Conservation (phyloP, 2,113 vertebrate genomes). For the Sardina pilchardus region DNA sequence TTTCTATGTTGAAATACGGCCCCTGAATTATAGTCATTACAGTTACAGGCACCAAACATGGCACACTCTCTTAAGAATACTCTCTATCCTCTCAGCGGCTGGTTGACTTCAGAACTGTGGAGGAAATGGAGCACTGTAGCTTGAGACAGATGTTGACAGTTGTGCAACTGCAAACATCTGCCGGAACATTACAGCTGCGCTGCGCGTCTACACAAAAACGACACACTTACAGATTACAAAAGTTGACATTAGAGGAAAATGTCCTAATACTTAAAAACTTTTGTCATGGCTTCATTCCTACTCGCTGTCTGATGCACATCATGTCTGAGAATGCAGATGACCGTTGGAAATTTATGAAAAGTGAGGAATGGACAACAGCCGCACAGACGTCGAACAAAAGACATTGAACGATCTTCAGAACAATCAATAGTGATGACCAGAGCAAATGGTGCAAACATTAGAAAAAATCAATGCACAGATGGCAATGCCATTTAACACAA, state of each 20-base stretch:
- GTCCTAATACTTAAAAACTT: background rate
- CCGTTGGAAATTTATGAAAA: background rate
- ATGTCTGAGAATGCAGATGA: background rate
- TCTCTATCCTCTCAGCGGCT: background rate
- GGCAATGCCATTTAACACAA: background rate
- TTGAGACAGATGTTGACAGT: background rate
- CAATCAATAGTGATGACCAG: background rate
- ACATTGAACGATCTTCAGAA: background rate
- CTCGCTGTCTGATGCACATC: background rate
- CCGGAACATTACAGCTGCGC: background rate
- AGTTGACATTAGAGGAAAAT: background rate
- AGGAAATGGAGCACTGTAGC: background rate
- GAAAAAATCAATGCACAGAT: background rate
- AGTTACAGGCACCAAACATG: background rate
- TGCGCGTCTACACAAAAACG: background rate
- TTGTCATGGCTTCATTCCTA: background rate
- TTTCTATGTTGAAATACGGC: no score
- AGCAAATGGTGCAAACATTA: background rate
- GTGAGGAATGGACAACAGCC: background rate
- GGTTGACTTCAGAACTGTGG: background rate
- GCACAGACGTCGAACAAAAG: background rate
- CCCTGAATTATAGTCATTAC: background rate
- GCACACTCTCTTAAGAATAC: background rate
- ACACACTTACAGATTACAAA: background rate
- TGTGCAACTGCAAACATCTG: background rate